Conservation (phyloP, 1,140 invertebrate genomes). For the Sesamia nonagrioides region DNA sequence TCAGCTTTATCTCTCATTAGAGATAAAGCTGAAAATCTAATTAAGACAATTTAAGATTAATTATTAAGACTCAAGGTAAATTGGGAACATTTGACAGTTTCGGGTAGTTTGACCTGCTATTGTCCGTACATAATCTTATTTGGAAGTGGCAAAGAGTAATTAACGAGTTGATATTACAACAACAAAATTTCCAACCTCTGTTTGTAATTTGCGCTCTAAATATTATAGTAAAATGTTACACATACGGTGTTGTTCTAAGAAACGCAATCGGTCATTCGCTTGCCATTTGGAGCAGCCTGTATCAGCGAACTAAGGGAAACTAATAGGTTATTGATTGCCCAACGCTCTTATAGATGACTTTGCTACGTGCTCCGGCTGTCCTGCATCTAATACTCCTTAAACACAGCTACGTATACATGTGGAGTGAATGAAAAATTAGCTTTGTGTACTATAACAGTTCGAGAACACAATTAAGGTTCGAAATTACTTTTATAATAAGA, state of each 20-base stretch:
- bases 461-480: too few relatives aligned
- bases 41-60: too few relatives aligned
- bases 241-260: background rate
- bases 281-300: background rate
- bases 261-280: conserved; percentile 14
- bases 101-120: too few relatives aligned
- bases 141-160: background rate
- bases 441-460: too few relatives aligned
- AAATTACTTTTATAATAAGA: too few relatives aligned
- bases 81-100: too few relatives aligned
- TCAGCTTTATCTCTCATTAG: too few relatives aligned
- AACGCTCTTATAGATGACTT: conserved; percentile 18
- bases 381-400: conserved; percentile 28
- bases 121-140: conserved; percentile 2
- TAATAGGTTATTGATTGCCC: conserved; percentile 33
- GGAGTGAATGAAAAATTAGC: background rate
- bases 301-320: conserved; percentile 6
- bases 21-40: too few relatives aligned
- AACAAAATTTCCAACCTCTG: background rate
- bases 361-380: conserved; percentile 11
- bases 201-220: background rate
- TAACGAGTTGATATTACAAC: background rate
- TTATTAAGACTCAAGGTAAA: too few relatives aligned
- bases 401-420: background rate
- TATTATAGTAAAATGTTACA: background rate